phyloP scores from a whole-genome alignment of 2,113 vertebrate species.

The Hippolais icterina region DNA sequence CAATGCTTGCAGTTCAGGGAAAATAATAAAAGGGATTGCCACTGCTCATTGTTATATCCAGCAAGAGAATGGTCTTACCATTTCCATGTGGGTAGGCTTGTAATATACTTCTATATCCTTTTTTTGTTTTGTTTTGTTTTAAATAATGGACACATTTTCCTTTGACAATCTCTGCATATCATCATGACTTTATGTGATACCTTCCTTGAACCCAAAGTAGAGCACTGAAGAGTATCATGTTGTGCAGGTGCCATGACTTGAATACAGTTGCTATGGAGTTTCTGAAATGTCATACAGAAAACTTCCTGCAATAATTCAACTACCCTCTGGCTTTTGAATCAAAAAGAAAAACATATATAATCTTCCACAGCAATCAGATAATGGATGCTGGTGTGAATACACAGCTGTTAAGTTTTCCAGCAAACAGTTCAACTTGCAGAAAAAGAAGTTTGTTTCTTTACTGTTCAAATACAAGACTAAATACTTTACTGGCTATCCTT shows the following conservation, averaged over 20 bases:
- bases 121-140: not conserved
- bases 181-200: not conserved
- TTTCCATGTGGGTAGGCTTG: not conserved
- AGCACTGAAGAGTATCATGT: not conserved
- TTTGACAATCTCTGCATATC: not conserved
- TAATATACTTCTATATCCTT: not conserved
- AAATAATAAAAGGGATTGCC: not conserved
- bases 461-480: not conserved
- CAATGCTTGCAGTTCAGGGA: not conserved
- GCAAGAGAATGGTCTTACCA: not conserved
- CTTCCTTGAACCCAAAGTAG: conserved; percentile 5
- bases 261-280: conserved; percentile 30
- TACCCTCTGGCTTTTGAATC: conserved; percentile 7
- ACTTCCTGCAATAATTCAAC: not conserved
- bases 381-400: not conserved
- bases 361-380: not conserved
- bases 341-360: not conserved
- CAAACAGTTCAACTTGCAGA: not conserved
- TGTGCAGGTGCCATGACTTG: not conserved
- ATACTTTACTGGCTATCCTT: not conserved
- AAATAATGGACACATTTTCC: not conserved
- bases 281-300: not conserved
- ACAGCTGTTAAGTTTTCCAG: not conserved
- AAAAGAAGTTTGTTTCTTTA: not conserved
- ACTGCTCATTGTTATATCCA: not conserved